Evolutionary conservation across 2,113 vertebrate genomes (phyloP), one percentile per base, ranked within the genome.

Genomic region (Oriolus oriolus): DNA sequence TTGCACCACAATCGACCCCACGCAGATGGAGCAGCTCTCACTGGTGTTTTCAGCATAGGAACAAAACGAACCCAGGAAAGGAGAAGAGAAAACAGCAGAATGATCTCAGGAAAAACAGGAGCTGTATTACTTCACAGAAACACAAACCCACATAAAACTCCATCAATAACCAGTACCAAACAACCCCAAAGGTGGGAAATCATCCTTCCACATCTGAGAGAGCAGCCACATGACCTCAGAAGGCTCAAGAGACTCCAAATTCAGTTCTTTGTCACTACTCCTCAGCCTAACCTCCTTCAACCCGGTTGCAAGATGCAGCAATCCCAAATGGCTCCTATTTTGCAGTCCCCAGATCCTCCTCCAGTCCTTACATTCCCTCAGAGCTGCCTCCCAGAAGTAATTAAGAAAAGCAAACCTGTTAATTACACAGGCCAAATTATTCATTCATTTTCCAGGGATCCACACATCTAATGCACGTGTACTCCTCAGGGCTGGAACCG

Each of bases 1-100:
- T 28, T 69, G 60, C 45, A 65, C 1, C 2, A 63, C 6, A 61
- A 45, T 45, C 63, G 5, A 26, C 50, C n/a, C 5, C 19, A 0
- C 2, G 27, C 42, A 52, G 35, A 5, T 0, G 0, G 41, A 22
- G 27, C 27, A 54, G 63, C 54, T 57, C 19, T 52, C 49, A 2
- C 63, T 11, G 47, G 31, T 41, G 85, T 9, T 83, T 42, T 37
- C 45, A 41, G 65, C 1, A 6, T 23, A 52, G 39, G 21, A 79
- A 37, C 31, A 57, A 84, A 77, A 45, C 1, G 17, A 66, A n/a
- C 31, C 39, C 1, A 0, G 47, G 49, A 79, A 71, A 54, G 45
- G 49, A 69, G 54, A 20, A 44, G 1, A 69, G 42, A 49, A 88
- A 66, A n/a, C 30, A 74, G 16, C 1, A 37, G 28, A 79, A 44